A percentile compares a stretch with the other conserved stretches of the same genome.
These are phyloP conservation scores for Conus betulinus DNA, from an alignment of 1,140 invertebrate genomes.

Conservation along the genomic window DNA sequence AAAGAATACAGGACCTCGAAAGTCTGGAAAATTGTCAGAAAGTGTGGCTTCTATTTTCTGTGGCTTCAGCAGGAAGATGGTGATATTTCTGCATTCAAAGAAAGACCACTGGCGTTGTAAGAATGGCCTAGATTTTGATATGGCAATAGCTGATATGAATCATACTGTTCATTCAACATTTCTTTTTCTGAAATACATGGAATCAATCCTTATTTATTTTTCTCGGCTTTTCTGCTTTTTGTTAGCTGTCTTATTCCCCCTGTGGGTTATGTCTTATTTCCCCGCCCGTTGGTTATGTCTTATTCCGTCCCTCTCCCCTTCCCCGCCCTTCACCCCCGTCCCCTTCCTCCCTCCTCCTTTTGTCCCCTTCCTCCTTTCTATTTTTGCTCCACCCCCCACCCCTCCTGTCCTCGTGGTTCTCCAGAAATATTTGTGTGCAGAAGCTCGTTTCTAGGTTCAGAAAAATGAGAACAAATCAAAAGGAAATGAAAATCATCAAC, in stretches of 20 bases:
- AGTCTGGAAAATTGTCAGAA: too few species aligned
- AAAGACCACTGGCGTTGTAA: too few species aligned
- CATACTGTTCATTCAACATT: too few species aligned
- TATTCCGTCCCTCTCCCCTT: not conserved
- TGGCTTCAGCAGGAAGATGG: too few species aligned
- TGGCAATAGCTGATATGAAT: too few species aligned
- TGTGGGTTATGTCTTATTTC: not conserved
- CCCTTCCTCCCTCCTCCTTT: not conserved
- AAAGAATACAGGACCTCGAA: too few species aligned
- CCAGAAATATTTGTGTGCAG: not conserved
- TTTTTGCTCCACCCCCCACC: not conserved
- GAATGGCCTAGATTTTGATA: too few species aligned
- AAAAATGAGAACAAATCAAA: not conserved
- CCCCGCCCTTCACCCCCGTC: not conserved
- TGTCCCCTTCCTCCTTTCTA: not conserved
- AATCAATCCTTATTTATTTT: not conserved
- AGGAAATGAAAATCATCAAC: not conserved
- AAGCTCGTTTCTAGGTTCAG: not conserved
- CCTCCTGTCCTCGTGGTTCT: not conserved
- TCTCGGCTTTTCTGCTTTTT: not conserved
- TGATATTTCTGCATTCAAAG: too few species aligned
- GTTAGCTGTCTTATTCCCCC: not conserved
- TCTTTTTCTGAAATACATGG: not conserved
- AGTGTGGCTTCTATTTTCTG: too few species aligned
- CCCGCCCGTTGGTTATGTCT: not conserved